These are phyloP conservation scores for Malthinus seriepunctatus DNA, from an alignment of 2,888 invertebrate genomes.

Conservation along the genomic window DNA sequence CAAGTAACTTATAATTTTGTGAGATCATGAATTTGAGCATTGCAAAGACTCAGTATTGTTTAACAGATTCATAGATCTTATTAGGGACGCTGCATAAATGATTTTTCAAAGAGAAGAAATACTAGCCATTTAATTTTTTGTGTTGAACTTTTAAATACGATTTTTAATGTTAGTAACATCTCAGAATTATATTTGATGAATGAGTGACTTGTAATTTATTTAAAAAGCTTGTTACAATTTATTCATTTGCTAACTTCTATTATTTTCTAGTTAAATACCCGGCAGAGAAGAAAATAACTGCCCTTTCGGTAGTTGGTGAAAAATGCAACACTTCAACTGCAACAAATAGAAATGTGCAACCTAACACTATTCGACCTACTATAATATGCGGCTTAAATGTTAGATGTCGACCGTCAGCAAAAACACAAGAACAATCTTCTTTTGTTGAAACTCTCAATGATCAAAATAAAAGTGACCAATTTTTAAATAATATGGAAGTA, in stretches of 20 bases:
- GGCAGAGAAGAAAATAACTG: conserved; percentile 51
- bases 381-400: conserved; percentile 59
- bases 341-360: conserved; percentile 33
- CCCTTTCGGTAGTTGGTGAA: conserved; percentile 37
- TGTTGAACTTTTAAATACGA: no score
- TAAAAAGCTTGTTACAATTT: not conserved
- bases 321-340: conserved; percentile 34
- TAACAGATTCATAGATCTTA: no score
- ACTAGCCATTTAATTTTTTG: no score
- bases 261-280: conserved; percentile 47
- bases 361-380: conserved; percentile 52
- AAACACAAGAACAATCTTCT: conserved; percentile 31
- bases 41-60: no score
- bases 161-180: no score
- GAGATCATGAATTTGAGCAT: no score
- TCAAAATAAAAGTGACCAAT: conserved; percentile 66
- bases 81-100: no score
- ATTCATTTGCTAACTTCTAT: not conserved
- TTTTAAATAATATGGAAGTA: conserved; percentile 46
- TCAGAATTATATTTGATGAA: not conserved
- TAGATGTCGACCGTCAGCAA: conserved; percentile 33
- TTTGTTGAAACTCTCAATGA: conserved; percentile 77
- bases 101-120: no score
- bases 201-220: not conserved
- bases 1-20: no score